Evolutionary conservation across 2,113 vertebrate species (phyloP).

Genomic region (Macrotis lagotis): DNA sequence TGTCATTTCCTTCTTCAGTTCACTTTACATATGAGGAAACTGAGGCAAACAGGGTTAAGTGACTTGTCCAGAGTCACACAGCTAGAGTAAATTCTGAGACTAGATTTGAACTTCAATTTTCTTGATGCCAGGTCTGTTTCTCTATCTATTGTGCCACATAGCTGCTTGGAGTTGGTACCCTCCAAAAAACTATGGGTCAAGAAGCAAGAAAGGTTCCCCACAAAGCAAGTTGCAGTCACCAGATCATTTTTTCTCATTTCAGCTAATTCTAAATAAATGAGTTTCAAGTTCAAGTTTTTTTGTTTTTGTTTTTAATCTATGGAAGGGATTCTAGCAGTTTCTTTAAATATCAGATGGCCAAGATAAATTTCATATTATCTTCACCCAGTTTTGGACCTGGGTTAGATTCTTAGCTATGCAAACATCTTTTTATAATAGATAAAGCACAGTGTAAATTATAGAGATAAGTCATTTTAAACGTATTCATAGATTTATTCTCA

Average conservation of each 20-base stretch:
- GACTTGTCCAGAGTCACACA: background rate
- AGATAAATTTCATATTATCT: background rate
- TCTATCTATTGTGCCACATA: background rate
- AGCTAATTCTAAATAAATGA: background rate
- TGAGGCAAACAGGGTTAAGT: background rate
- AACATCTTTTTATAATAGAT: background rate
- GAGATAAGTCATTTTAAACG: background rate
- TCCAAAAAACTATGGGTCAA: background rate
- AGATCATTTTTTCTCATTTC: background rate
- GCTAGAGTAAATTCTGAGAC: background rate
- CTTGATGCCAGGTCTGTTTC: background rate
- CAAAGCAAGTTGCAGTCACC: background rate
- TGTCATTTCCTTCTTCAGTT: background rate
- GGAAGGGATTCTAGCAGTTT: background rate
- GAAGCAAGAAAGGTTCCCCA: background rate
- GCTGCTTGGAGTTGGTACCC: background rate
- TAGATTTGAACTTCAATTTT: background rate
- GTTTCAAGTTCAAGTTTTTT: background rate
- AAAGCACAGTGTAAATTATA: background rate
- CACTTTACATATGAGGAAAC: background rate
- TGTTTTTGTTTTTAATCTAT: no score
- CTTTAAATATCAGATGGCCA: background rate
- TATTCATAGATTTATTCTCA: background rate
- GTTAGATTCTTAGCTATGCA: background rate
- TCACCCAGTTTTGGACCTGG: background rate